Base-by-base conservation (phyloP, 2,888 invertebrate species). In the Stramonita haemastoma region DNA sequence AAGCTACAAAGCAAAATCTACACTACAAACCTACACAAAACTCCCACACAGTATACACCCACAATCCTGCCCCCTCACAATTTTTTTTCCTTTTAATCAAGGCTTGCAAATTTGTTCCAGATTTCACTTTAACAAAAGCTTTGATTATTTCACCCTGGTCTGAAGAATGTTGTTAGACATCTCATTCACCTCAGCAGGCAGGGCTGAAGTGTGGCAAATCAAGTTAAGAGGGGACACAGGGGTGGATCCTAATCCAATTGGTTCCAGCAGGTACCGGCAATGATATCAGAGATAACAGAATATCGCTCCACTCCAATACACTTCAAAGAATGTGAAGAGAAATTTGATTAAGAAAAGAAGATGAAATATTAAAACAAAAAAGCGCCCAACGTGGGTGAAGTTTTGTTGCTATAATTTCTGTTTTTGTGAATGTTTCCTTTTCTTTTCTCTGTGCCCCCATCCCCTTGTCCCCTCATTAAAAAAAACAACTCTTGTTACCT, bases 141-240 rank as follows among this genome's bases (percentile, higher is more conserved):
- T 91, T 90, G 90, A 91, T 91, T 92, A 91, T 92, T 92, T 92
- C 90, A 91, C 90, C 90, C 89, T 81, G 88, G 90, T 84, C 70
- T 91, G 90, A 91, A 90, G 90, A 92, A 91, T 92, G 90, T 88
- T 84, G 90, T 92, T 91, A 92, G 89, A 84, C 90, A 83, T 90
- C 89, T 92, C 90, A 91, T 91, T 91, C 91, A 87, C 88, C 91
- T 77, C 83, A 73, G 81, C 91, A 32, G 73, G 86, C 56, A 81
- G 85, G 90, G 84, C 34, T 90, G 77, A 87, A 89, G 91, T 90
- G 89, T 84, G 85, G 81, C 73, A 91, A 92, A 92, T 92, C 88
- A 70, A 87, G 90, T 92, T 92, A 92, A 86, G 36, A 81, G 86
- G 77, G 84, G 88, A 89, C 92, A 91, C 91, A 90, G 91, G 91